Evolutionary conservation across 2,113 vertebrate species (phyloP).

Genomic region (Lipotes vexillifer): DNA sequence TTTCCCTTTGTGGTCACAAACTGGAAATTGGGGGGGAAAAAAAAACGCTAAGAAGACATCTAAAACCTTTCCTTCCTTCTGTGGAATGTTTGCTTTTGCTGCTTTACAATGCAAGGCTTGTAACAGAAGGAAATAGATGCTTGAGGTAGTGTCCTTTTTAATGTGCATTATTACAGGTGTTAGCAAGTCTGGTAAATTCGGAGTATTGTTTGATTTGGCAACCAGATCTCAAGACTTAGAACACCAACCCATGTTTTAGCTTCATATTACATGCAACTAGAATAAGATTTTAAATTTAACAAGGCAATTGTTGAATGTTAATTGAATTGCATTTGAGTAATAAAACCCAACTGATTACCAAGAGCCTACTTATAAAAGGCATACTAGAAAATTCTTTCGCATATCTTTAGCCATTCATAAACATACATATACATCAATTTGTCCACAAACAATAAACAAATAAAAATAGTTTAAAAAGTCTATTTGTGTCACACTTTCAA

Average conservation of each 20-base stretch:
- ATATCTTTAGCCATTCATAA: conserved; percentile 38
- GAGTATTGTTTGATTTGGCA: conserved; percentile 79
- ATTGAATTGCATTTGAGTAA: conserved; percentile 71
- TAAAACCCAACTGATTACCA: conserved; percentile 55
- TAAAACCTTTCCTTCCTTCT: conserved; percentile 62
- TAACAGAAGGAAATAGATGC: conserved; percentile 64
- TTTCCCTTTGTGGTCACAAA: conserved; percentile 59
- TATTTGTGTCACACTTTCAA: background rate
- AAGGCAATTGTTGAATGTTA: conserved; percentile 78
- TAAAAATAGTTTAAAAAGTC: background rate
- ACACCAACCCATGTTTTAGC: conserved; percentile 72
- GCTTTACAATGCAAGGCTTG: conserved; percentile 53
- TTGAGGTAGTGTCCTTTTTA: conserved; percentile 54
- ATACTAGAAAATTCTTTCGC: conserved; percentile 23
- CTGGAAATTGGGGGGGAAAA: background rate
- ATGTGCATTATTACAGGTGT: conserved; percentile 74
- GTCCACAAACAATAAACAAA: conserved; percentile 3
- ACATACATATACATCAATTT: background rate
- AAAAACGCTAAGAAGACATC: conserved; percentile 24
- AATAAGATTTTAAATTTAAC: conserved; percentile 75
- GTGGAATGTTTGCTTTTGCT: conserved; percentile 61
- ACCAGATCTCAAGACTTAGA: conserved; percentile 74
- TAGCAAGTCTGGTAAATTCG: conserved; percentile 77
- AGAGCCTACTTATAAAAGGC: conserved; percentile 34
- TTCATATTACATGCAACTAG: conserved; percentile 74